Conservation (phyloP, 1,140 invertebrate genomes). For the Ephestia elutella region DNA sequence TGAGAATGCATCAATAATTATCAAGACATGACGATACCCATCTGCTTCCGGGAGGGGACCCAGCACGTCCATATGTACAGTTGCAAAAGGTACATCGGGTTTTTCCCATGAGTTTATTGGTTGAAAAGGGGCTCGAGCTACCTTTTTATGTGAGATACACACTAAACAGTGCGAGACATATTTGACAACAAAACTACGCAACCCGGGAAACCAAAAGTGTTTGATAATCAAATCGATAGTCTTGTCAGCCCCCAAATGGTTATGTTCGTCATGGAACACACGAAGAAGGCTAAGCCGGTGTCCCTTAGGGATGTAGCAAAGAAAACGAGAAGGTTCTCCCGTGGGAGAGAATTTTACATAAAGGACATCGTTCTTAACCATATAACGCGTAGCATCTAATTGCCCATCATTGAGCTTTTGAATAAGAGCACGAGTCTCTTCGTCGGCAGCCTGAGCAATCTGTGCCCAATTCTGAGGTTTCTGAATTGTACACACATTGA, state of each 20-base stretch:
- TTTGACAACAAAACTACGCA: slow-evolving; percentile 25
- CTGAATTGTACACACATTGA: slow-evolving; percentile 2
- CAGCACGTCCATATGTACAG: slow-evolving; percentile 24
- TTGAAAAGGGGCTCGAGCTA: no score
- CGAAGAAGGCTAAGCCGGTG: slow-evolving; percentile 22
- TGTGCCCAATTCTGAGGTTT: slow-evolving; percentile 18
- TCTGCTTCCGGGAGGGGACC: slow-evolving; percentile 21
- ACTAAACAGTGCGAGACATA: slow-evolving; percentile 22
- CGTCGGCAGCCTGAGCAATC: slow-evolving; percentile 16
- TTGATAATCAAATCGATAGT: slow-evolving; percentile 20
- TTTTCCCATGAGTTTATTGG: slow-evolving; percentile 21
- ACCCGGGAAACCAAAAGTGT: no score
- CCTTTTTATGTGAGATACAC: slow-evolving; percentile 15
- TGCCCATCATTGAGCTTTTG: slow-evolving; percentile 12
- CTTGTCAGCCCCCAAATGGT: slow-evolving; percentile 23
- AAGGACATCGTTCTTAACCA: slow-evolving; percentile 4
- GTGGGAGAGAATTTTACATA: neutral
- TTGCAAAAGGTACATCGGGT: slow-evolving; percentile 21
- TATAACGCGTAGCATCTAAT: slow-evolving; percentile 5
- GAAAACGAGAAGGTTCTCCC: slow-evolving; percentile 5
- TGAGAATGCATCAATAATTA: slow-evolving; percentile 23
- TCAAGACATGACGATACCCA: slow-evolving; percentile 12
- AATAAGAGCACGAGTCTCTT: slow-evolving; percentile 11
- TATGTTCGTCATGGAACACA: slow-evolving; percentile 31
- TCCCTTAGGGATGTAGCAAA: slow-evolving; percentile 18